Evolutionary conservation across 2,113 vertebrate genomes (phyloP), one percentile per base, ranked within the genome.

Genomic region (Helogale parvula): DNA sequence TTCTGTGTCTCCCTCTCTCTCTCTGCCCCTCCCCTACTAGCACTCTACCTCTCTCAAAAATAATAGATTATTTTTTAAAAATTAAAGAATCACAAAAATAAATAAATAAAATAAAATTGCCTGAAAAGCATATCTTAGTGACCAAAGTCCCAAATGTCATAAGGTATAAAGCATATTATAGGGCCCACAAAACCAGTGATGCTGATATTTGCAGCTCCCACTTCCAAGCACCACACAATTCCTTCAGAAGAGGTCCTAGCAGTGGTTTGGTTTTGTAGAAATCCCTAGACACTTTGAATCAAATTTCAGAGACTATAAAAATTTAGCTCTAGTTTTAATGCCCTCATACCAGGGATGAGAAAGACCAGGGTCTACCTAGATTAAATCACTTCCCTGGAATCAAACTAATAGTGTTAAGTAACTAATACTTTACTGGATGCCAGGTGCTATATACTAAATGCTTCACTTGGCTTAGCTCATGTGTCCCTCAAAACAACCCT

Each of bases 221-320:
- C 38, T 69, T 95, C n/a, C 52, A 66, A 85, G 27, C 72, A 89
- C 82, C 45, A 35, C 5, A 7, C 27, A 81, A 0, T n/a, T 87
- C 8, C 33, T 52, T 80, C 84, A 76, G 10, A 45, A 16, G 57
- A 93, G 38, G 17, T n/a, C 45, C 33, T 66, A 47, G 88, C 14
- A 88, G 47, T 47, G 71, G 15, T 76, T 79, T 86, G 52, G 23
- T 50, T 69, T 90, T 96, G 83, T 52, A 92, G 47, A 96, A 95
- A 95, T 74, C 50, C 33, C 10, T 65, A 14, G 47, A 65, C 57
- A 41, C 17, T 82, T 60, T 38, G 33, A 87, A 87, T 92, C 54
- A 97, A 60, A 57, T 89, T 89, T 91, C 50, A 47, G 27, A 82
- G 45, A 79, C 63, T 83, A 15, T 69, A 89, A 87, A 77, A 90